phyloP scores from a whole-genome alignment of 2,888 invertebrate species.

The Drosophila subsilvestris region DNA sequence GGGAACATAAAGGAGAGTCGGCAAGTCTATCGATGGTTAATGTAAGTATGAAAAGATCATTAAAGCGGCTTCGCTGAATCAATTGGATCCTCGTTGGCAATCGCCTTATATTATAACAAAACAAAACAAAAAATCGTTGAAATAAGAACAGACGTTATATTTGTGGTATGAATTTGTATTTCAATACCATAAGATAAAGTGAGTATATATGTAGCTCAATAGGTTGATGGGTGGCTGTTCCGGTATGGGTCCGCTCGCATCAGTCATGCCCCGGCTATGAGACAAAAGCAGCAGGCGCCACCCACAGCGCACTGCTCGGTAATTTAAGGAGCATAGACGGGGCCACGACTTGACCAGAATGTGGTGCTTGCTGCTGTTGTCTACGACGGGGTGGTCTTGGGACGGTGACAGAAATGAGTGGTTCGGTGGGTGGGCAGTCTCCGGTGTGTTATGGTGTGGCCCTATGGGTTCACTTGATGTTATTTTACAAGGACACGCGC shows the following conservation, averaged over 20 bases:
- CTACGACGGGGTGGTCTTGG: conserved; percentile 1
- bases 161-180: no score
- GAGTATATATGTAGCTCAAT: no score
- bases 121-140: no score
- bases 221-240: no score
- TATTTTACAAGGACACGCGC: conserved; percentile 80
- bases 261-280: conserved; percentile 24
- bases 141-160: no score
- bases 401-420: not conserved
- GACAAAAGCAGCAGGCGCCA: conserved; percentile 49
- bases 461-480: conserved; percentile 68
- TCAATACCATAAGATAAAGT: no score
- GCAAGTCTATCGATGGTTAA: not conserved
- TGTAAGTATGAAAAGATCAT: no score
- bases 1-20: no score
- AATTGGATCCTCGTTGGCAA: no score
- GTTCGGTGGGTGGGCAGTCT: not conserved
- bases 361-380: conserved; percentile 5
- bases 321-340: conserved; percentile 66
- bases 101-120: no score
- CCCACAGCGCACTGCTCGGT: conserved; percentile 64
- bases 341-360: conserved; percentile 53
- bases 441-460: conserved; percentile 10
- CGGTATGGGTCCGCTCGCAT: conserved; percentile 7
- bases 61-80: no score